A percentile compares a stretch with the other conserved stretches of the same genome.
phyloP scores from a whole-genome alignment of 2,797 vertebrate genomes.

The Typhlichthys subterraneus region DNA sequence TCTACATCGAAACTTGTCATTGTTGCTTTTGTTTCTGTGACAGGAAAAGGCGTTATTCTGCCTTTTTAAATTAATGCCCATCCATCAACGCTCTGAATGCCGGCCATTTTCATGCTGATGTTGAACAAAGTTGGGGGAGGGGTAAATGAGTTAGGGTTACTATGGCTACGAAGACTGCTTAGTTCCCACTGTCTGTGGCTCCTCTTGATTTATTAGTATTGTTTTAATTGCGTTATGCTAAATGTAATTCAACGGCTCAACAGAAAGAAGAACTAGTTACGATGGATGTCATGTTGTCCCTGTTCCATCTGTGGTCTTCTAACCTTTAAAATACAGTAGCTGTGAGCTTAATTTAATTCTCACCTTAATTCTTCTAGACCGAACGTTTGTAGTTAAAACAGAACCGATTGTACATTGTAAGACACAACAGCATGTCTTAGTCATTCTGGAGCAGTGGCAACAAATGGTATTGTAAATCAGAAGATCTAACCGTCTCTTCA shows the following conservation, averaged over 20 bases:
- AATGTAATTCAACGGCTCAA: conserved; percentile 57
- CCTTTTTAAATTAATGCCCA: conserved; percentile 4
- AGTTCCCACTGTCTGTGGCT: background rate
- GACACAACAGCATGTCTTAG: no score
- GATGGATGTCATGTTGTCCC: background rate
- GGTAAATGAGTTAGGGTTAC: conserved; percentile 29
- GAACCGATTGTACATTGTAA: no score
- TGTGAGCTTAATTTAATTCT: background rate
- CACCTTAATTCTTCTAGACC: background rate
- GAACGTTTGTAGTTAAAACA: background rate
- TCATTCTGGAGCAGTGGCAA: no score
- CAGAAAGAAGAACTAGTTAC: conserved; percentile 44
- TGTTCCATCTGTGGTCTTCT: background rate
- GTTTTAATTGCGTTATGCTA: conserved; percentile 53
- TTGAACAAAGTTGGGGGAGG: conserved; percentile 20
- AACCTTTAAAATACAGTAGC: background rate
- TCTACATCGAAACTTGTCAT: background rate
- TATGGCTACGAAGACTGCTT: background rate
- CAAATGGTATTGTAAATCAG: no score
- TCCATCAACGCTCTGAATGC: conserved; percentile 40
- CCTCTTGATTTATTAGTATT: background rate
- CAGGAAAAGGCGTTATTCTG: conserved; percentile 17
- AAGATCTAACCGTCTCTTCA: no score
- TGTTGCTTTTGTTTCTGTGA: conserved; percentile 12
- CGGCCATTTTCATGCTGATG: conserved; percentile 54